Conservation (phyloP, 2,888 invertebrate species). For the Oegoconia quadripuncta region DNA sequence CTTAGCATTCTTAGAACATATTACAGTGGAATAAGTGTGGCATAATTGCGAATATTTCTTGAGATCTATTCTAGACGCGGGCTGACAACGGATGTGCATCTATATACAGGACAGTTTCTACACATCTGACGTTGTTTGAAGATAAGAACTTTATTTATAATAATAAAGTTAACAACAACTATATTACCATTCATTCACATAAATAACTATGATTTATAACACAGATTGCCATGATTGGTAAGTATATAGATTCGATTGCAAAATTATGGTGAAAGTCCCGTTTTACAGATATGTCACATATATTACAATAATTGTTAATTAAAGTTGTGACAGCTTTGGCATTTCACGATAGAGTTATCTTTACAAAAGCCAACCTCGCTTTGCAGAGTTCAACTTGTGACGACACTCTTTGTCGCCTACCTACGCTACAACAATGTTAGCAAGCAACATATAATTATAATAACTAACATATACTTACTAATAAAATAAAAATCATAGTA, state of each 20-base stretch:
- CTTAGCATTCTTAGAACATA: constrained; percentile 14
- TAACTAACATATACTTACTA: too few species aligned
- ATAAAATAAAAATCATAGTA: too few species aligned
- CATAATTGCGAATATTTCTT: constrained; percentile 18
- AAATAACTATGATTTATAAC: too few species aligned
- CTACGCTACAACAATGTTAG: neutral
- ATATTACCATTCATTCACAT: too few species aligned
- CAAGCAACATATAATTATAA: too few species aligned
- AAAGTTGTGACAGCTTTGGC: constrained; percentile 30
- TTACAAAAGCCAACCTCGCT: constrained; percentile 14
- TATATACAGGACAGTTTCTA: neutral
- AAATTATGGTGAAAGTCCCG: constrained; percentile 1
- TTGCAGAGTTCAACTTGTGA: neutral
- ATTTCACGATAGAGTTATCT: constrained; percentile 31
- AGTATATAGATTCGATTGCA: too few species aligned
- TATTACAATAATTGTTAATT: constrained; percentile 5
- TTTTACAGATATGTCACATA: constrained; percentile 5
- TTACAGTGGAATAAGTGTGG: constrained; percentile 19
- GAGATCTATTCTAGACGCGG: constrained; percentile 15
- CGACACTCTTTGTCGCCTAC: neutral
- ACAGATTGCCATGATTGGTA: too few species aligned
- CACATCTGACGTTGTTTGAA: too few species aligned
- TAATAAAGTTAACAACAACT: too few species aligned
- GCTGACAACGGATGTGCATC: constrained; percentile 15
- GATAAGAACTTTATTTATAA: too few species aligned